phyloP scores from a whole-genome alignment of 1,140 invertebrate genomes.

The Augochlora pura region DNA sequence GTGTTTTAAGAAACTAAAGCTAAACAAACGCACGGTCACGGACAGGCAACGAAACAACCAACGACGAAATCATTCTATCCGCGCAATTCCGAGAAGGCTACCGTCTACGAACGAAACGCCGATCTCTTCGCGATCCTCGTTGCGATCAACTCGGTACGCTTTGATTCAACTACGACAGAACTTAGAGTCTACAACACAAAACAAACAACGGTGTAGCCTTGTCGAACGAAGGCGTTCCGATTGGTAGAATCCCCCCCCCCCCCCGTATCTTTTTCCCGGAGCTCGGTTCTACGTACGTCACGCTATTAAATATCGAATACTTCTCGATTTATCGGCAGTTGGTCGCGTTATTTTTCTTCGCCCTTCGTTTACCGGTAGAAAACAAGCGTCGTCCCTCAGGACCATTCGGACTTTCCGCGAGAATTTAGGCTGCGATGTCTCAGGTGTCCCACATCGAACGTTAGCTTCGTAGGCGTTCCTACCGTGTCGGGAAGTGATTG shows the following conservation, averaged over 20 bases:
- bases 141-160: not conserved
- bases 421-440: not conserved
- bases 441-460: no score
- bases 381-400: conserved; percentile 36
- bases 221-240: not conserved
- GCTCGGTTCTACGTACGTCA: conserved; percentile 30
- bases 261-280: not conserved
- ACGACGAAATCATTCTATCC: not conserved
- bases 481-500: not conserved
- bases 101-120: not conserved
- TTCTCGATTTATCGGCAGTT: conserved; percentile 56
- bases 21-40: not conserved
- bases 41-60: not conserved
- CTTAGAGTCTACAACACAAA: not conserved
- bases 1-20: not conserved
- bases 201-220: not conserved
- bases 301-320: conserved; percentile 40
- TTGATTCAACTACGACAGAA: not conserved
- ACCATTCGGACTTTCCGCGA: not conserved
- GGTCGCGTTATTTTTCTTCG: conserved; percentile 42
- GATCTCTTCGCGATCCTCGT: not conserved
- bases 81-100: not conserved
- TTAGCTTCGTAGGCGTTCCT: not conserved
- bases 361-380: conserved; percentile 44
- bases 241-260: no score